phyloP scores from a whole-genome alignment of 2,797 vertebrate species.

The Todus mexicanus region DNA sequence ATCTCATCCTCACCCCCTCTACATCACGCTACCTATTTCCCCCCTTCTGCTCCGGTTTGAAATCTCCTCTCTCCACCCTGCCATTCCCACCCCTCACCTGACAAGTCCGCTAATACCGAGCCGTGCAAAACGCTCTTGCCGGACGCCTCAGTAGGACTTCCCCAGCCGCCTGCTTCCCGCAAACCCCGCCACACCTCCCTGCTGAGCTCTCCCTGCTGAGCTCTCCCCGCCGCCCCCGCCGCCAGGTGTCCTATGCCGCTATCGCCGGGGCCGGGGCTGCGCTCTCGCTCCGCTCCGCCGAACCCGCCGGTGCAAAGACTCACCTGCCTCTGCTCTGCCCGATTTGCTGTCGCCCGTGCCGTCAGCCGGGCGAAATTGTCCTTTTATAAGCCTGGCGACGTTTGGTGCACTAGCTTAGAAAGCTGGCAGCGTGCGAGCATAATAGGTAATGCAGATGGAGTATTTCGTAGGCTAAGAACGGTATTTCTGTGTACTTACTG shows the following conservation, averaged over 20 bases:
- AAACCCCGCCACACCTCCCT: too few species aligned
- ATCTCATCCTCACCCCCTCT: neutral
- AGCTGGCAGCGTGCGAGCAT: neutral
- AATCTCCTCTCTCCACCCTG: neutral
- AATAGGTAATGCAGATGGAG: neutral
- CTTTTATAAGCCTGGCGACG: neutral
- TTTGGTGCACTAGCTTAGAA: neutral
- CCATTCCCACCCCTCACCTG: neutral
- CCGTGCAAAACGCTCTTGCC: neutral
- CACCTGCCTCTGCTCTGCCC: neutral
- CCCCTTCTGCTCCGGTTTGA: neutral
- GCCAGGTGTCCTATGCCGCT: too few species aligned
- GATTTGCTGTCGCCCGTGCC: neutral
- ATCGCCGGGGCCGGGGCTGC: neutral
- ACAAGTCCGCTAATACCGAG: neutral
- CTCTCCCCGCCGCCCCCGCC: neutral
- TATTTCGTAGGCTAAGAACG: neutral
- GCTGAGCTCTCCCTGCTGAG: neutral
- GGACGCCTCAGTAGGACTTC: neutral
- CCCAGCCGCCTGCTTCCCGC: too few species aligned
- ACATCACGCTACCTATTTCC: too few species aligned
- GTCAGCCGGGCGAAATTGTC: neutral
- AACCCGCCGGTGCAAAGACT: fast-evolving
- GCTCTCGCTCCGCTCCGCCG: fast-evolving
- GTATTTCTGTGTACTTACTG: neutral